Evolutionary conservation across 1,140 invertebrate species (phyloP).

Genomic region (Leptinotarsa defecta): DNA sequence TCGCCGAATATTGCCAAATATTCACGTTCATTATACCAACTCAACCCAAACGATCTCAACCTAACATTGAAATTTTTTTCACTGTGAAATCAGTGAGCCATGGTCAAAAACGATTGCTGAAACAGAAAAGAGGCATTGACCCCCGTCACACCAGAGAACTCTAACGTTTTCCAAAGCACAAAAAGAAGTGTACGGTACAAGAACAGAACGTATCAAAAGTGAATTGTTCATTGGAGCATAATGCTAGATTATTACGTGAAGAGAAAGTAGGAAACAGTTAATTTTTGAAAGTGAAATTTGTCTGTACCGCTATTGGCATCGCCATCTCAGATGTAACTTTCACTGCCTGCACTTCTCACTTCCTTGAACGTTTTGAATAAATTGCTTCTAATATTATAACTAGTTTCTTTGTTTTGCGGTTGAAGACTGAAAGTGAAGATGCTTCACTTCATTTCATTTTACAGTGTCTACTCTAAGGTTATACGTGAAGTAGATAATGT

Average conservation of each 20-base stretch:
- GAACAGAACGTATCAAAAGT: constrained; percentile 12
- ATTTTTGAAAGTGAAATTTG: constrained; percentile 42
- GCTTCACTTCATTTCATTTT: no score
- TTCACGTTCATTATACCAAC: background rate
- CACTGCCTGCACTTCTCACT: constrained; percentile 13
- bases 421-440: background rate
- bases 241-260: constrained; percentile 30
- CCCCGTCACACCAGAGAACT: background rate
- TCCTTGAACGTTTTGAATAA: background rate
- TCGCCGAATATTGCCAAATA: background rate
- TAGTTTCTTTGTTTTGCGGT: background rate
- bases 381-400: background rate
- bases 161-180: constrained; percentile 5
- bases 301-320: constrained; percentile 24
- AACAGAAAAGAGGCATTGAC: constrained; percentile 4
- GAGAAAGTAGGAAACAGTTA: constrained; percentile 40
- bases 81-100: constrained; percentile 1
- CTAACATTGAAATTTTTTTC: constrained; percentile 5
- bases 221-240: constrained; percentile 15
- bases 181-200: background rate
- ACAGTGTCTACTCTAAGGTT: no score
- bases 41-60: background rate
- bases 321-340: constrained; percentile 24
- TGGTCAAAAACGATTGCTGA: constrained; percentile 2
- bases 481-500: no score